phyloP scores from a whole-genome alignment of 2,113 vertebrate genomes.

The Pterocles burchelli region DNA sequence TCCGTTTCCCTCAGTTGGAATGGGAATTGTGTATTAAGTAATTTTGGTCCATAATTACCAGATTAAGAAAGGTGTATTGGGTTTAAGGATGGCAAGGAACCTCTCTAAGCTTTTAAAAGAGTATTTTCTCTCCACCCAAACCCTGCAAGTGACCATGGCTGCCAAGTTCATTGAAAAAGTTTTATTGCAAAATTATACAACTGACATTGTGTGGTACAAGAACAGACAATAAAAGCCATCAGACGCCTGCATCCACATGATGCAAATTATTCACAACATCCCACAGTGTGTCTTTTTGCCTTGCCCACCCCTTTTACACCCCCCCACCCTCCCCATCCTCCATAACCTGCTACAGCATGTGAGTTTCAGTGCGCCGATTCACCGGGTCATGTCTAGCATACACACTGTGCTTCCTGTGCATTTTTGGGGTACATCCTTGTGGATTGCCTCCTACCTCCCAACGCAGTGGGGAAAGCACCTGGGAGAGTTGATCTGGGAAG shows the following conservation, averaged over 20 bases:
- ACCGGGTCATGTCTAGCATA: rapidly evolving
- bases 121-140: too few species aligned
- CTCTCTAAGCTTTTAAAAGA: background rate
- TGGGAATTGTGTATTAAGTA: background rate
- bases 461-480: background rate
- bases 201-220: background rate
- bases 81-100: background rate
- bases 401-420: background rate
- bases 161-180: conserved; percentile 26
- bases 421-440: background rate
- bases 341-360: background rate
- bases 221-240: conserved; percentile 43
- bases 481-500: background rate
- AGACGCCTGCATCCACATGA: conserved; percentile 46
- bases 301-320: background rate
- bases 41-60: background rate
- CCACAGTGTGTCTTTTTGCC: background rate
- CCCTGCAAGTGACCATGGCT: background rate
- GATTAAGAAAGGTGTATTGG: background rate
- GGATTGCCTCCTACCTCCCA: background rate
- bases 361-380: background rate
- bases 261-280: conserved; percentile 36
- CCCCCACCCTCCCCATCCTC: background rate
- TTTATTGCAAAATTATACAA: conserved; percentile 74
- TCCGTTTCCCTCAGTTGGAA: rapidly evolving